Evolutionary conservation across 2,888 invertebrate species (phyloP).

Genomic region (Drosophila rubida): DNA sequence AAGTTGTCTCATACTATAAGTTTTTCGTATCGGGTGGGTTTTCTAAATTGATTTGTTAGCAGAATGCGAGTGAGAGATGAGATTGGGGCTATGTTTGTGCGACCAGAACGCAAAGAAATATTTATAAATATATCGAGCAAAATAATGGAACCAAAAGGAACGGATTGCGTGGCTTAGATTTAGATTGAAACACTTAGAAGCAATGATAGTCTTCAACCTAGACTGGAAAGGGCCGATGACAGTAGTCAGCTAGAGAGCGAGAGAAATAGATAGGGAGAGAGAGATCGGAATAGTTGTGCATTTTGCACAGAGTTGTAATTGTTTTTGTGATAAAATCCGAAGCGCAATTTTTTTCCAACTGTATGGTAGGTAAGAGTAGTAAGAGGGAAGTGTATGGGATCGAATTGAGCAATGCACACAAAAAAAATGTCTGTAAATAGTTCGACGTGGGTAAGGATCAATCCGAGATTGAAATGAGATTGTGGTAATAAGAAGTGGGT

Average conservation of each 20-base stretch:
- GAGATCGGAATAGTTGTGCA: constrained; percentile 26
- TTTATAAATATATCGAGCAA: constrained; percentile 34
- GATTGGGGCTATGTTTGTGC: constrained; percentile 28
- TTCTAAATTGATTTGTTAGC: constrained; percentile 39
- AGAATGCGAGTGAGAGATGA: constrained; percentile 42
- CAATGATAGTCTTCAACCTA: constrained; percentile 60
- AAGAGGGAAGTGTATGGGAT: constrained; percentile 1
- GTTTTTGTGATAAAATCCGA: constrained; percentile 80
- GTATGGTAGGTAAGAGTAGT: constrained; percentile 65
- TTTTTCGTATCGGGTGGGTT: constrained; percentile 23
- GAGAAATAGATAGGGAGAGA: neutral
- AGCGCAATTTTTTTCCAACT: constrained; percentile 78
- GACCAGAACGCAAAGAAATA: constrained; percentile 11
- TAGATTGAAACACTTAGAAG: constrained; percentile 50
- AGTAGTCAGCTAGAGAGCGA: neutral
- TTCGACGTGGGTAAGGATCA: constrained; percentile 20
- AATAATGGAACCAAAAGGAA: constrained; percentile 68
- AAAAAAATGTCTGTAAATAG: constrained; percentile 59
- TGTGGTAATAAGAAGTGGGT: constrained; percentile 6
- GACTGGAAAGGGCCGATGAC: constrained; percentile 12
- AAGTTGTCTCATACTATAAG: constrained; percentile 4
- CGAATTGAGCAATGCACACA: constrained; percentile 25
- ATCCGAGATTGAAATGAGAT: neutral
- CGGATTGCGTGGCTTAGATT: constrained; percentile 55
- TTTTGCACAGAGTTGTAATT: constrained; percentile 70